Evolutionary conservation across 2,797 vertebrate genomes (phyloP).

Genomic region (Platyrinchus mystaceus): DNA sequence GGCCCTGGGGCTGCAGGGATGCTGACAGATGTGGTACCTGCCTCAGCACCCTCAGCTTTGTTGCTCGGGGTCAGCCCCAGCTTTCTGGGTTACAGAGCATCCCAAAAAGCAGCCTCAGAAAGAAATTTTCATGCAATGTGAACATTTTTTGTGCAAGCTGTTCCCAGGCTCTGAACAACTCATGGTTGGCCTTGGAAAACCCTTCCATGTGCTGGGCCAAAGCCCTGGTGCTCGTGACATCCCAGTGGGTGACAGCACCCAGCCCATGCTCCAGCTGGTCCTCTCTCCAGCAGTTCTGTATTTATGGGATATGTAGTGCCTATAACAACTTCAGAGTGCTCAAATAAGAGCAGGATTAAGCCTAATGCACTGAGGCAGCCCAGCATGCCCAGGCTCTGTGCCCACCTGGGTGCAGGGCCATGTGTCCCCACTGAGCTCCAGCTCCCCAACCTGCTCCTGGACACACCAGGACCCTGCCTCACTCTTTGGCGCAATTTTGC

Average conservation of each 20-base stretch:
- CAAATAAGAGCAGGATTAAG: neutral
- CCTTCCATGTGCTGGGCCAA: rapidly evolving
- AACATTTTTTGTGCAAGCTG: too few relatives aligned
- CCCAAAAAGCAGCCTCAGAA: neutral
- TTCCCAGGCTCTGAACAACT: rapidly evolving
- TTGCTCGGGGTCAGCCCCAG: neutral
- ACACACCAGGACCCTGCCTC: neutral
- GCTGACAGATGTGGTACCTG: neutral
- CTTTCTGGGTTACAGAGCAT: neutral
- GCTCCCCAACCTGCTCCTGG: rapidly evolving
- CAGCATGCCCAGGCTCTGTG: neutral
- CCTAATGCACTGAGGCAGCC: neutral
- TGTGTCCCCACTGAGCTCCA: neutral
- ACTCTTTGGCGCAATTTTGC: neutral
- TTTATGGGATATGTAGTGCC: neutral
- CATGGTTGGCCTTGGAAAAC: neutral
- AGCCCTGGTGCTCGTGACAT: rapidly evolving
- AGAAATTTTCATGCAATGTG: rapidly evolving
- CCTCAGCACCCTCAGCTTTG: neutral
- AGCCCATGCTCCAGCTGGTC: neutral
- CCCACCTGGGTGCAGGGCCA: neutral
- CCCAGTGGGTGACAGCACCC: neutral
- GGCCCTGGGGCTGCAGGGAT: neutral
- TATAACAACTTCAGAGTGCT: neutral
- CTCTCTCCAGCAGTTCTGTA: neutral